phyloP scores from a whole-genome alignment of 2,797 vertebrate genomes.

The Crax fasciolata region DNA sequence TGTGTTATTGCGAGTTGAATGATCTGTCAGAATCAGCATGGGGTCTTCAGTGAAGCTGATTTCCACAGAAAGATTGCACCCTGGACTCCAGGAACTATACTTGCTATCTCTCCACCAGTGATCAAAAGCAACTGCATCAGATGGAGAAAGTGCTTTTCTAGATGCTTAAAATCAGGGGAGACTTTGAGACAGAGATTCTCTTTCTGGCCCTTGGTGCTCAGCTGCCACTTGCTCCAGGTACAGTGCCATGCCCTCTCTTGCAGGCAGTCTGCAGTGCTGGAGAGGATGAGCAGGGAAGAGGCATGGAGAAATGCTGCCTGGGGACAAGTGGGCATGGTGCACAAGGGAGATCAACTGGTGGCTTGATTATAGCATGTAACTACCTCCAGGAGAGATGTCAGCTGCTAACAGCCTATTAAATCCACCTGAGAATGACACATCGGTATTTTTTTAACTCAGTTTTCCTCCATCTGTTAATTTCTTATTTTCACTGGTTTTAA shows the following conservation, averaged over 20 bases:
- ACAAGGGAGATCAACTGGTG: background rate
- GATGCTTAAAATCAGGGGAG: background rate
- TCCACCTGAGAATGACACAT: background rate
- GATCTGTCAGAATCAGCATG: background rate
- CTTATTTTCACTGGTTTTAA: background rate
- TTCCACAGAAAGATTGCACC: background rate
- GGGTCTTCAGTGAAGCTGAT: background rate
- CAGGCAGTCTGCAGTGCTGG: background rate
- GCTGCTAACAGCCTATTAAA: background rate
- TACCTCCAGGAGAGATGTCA: background rate
- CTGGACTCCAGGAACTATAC: background rate
- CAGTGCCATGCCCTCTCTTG: background rate
- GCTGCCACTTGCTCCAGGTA: background rate
- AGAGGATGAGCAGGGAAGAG: background rate
- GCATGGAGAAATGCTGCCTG: background rate
- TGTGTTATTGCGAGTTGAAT: background rate
- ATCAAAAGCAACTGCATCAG: background rate
- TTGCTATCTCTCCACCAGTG: background rate
- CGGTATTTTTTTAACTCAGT: background rate
- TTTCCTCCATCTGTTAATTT: conserved; percentile 6
- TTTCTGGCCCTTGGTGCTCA: background rate
- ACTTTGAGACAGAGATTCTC: background rate
- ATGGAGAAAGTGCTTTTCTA: background rate
- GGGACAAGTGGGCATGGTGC: background rate
- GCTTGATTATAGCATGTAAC: conserved; percentile 5